These are phyloP conservation scores for Drosophila niveifrons DNA, from an alignment of 2,888 invertebrate genomes.

Conservation along the genomic window DNA sequence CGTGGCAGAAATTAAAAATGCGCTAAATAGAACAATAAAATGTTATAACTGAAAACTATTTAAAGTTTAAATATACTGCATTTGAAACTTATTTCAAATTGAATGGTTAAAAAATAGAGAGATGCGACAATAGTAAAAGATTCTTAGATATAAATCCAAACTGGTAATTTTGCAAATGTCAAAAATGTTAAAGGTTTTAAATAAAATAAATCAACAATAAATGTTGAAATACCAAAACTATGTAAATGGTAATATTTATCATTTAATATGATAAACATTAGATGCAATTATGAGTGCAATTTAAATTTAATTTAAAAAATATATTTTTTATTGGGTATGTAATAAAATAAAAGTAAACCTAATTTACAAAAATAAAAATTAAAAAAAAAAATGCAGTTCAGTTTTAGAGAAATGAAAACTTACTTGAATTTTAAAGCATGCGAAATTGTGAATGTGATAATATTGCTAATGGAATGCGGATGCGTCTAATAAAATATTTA, in stretches of 20 bases:
- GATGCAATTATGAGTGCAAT: too few relatives aligned
- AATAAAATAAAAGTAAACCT: not conserved
- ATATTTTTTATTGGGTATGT: too few relatives aligned
- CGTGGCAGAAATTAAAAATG: too few relatives aligned
- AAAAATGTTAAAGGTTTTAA: not conserved
- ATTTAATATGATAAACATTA: too few relatives aligned
- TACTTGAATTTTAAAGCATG: not conserved
- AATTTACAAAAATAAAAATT: not conserved
- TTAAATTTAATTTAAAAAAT: too few relatives aligned
- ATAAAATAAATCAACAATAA: not conserved
- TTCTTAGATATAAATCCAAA: not conserved
- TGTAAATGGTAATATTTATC: too few relatives aligned
- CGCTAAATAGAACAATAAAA: too few relatives aligned
- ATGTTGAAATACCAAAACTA: too few relatives aligned
- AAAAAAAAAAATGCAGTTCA: not conserved
- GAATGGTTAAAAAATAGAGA: too few relatives aligned
- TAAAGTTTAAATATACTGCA: not conserved
- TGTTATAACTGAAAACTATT: too few relatives aligned
- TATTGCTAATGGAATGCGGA: not conserved
- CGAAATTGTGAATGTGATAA: not conserved
- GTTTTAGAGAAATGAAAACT: not conserved
- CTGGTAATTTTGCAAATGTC: not conserved
- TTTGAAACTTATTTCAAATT: not conserved
- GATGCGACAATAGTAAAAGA: too few relatives aligned
- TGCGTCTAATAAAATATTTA: conserved; percentile 23